Evolutionary conservation across 2,797 vertebrate species (phyloP).

Genomic region (Galagoides demidoff): DNA sequence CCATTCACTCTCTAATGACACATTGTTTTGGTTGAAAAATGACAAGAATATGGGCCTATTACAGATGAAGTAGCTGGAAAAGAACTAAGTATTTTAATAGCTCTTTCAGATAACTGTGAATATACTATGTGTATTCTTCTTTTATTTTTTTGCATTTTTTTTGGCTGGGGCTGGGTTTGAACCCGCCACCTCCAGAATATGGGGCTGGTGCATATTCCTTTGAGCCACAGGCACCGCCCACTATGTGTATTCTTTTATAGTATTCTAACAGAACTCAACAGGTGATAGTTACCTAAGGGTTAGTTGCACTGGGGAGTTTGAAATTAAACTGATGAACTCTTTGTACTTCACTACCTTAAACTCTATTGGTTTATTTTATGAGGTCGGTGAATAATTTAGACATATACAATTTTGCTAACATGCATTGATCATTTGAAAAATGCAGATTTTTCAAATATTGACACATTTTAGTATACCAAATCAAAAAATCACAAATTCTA

Average conservation of each 20-base stretch:
- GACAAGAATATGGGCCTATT: neutral
- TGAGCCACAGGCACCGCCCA: too few species aligned
- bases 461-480: neutral
- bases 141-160: too few species aligned
- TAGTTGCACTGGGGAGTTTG: neutral
- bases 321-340: neutral
- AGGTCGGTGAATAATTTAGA: neutral
- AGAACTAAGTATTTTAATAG: neutral
- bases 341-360: neutral
- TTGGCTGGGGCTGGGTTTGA: too few species aligned
- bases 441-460: neutral
- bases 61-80: neutral
- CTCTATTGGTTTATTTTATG: neutral
- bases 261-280: slow-evolving; percentile 11
- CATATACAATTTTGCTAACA: neutral
- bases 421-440: neutral
- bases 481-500: neutral
- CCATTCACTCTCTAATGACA: neutral
- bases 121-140: neutral
- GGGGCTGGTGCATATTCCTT: too few species aligned
- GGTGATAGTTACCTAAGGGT: neutral
- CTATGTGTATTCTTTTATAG: neutral
- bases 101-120: neutral
- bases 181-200: too few species aligned
- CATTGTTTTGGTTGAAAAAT: neutral